Evolutionary conservation across 2,888 invertebrate species (phyloP), one percentile per base, ranked within the genome.

Genomic region (Dynastes hyllus): DNA sequence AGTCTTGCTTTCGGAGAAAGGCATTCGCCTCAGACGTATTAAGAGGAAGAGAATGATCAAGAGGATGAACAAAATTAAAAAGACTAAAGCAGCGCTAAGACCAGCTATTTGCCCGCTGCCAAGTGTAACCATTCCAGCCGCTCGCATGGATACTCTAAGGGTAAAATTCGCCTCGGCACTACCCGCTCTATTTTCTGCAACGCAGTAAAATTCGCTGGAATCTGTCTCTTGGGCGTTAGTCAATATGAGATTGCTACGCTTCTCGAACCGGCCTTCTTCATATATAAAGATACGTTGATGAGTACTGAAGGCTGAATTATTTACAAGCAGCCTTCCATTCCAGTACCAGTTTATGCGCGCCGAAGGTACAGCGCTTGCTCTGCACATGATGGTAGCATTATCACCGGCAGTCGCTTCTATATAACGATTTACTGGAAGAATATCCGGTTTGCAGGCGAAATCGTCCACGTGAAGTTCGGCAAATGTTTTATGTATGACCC

Each of bases 131-230:
- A 96, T 94, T 71, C 96, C 95, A 40, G 94, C 95, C 66, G 95
- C 92, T 79, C 93, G 90, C 89, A 95, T 92, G 75, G 94, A 93
- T 76, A 97, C 95, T 86, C 95, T 94, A 58, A 97, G 91, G 53
- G 97, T 97, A 86, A 97, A 97, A 89, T 97, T 97, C 13, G 96
- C 95, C 90, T 96, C 96, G 50, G 95, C 94, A 85, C 93, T 95
- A 29, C 97, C 97, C 2, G 96, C 97, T 80, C 94, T 93, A 89
- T 97, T 97, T 88, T 96, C 96, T 8, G 97, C 97, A 1, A 96
- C 94, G 88, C 97, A 97, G 87, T 95, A 95, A 89, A 97, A 96
- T 85, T 95, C 96, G 78, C 94, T 94, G 0, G 95, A 94, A 87
- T 96, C 96, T 1, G 94, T 92, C 88, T 95, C 95, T 89, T 95